Percentiles rank a stretch among this genome's conserved stretches.
Conservation (phyloP, 2,797 vertebrate genomes). For the Alfaro cultratus region DNA sequence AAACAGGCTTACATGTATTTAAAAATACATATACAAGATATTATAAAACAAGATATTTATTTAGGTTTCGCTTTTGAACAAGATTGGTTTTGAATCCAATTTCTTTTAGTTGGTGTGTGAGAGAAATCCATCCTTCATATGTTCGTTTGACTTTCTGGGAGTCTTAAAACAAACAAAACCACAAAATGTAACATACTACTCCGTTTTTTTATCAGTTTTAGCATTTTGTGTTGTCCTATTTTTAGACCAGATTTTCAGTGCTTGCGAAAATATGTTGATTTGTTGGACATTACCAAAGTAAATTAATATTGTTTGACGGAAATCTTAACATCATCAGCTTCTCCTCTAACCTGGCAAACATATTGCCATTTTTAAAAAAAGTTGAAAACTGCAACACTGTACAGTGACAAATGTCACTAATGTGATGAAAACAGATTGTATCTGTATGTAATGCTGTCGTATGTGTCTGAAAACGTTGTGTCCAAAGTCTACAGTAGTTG, state of each 20-base stretch:
- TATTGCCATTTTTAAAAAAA: too few relatives aligned
- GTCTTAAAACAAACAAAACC: neutral
- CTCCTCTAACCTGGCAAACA: too few relatives aligned
- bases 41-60: constrained; percentile 45
- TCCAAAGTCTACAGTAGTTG: too few relatives aligned
- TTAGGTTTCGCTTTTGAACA: constrained; percentile 50
- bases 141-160: constrained; percentile 10
- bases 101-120: constrained; percentile 15
- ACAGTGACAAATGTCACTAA: too few relatives aligned
- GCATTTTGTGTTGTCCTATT: neutral
- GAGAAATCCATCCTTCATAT: constrained; percentile 16
- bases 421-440: too few relatives aligned
- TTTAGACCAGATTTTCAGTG: neutral
- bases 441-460: too few relatives aligned
- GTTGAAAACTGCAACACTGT: too few relatives aligned
- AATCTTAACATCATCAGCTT: too few relatives aligned
- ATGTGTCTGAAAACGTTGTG: too few relatives aligned
- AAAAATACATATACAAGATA: neutral
- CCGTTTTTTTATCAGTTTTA: neutral
- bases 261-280: too few relatives aligned
- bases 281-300: too few relatives aligned
- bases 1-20: constrained; percentile 49
- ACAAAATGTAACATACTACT: neutral
- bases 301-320: too few relatives aligned
- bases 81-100: constrained; percentile 52